Conservation (phyloP, 64 coral and sea anemone species). For the Platygyra sinensis region DNA sequence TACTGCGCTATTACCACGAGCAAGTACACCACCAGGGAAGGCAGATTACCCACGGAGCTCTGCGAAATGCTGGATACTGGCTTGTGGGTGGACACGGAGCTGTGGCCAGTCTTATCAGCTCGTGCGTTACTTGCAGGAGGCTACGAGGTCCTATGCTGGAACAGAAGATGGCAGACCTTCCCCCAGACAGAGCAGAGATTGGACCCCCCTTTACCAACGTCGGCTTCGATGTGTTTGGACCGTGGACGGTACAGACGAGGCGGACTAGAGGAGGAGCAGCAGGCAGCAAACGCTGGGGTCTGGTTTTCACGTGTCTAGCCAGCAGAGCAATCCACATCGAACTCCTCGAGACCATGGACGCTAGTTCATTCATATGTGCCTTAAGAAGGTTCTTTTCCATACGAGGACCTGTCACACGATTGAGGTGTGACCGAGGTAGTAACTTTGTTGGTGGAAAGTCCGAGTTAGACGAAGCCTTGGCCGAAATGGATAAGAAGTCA, state of each 20-base stretch:
- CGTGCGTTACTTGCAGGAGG: slow-evolving; percentile 34
- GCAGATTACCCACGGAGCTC: slow-evolving; percentile 21
- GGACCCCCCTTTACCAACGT: slow-evolving; percentile 32
- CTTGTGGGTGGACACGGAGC: not conserved
- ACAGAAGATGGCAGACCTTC: slow-evolving; percentile 55
- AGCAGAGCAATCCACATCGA: slow-evolving; percentile 54
- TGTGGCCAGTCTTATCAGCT: not conserved
- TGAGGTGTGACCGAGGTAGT: too few species aligned
- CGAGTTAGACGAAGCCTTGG: too few species aligned
- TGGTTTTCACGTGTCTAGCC: slow-evolving; percentile 48
- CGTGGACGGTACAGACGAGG: slow-evolving; percentile 40
- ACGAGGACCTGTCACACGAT: too few species aligned
- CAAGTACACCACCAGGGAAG: slow-evolving; percentile 43
- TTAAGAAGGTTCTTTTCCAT: too few species aligned
- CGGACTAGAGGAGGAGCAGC: slow-evolving; percentile 27
- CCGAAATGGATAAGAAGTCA: too few species aligned
- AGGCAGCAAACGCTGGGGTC: slow-evolving; percentile 44
- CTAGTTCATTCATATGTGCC: too few species aligned
- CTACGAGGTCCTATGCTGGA: not conserved
- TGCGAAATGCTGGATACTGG: slow-evolving; percentile 56
- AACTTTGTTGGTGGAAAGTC: too few species aligned
- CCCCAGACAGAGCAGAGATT: slow-evolving; percentile 5
- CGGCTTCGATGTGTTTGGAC: slow-evolving; percentile 46
- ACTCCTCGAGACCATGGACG: too few species aligned
- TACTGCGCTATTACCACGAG: slow-evolving; percentile 51